These are phyloP conservation scores for Smittia aterrima DNA, from an alignment of 2,888 invertebrate genomes.

Conservation along the genomic window DNA sequence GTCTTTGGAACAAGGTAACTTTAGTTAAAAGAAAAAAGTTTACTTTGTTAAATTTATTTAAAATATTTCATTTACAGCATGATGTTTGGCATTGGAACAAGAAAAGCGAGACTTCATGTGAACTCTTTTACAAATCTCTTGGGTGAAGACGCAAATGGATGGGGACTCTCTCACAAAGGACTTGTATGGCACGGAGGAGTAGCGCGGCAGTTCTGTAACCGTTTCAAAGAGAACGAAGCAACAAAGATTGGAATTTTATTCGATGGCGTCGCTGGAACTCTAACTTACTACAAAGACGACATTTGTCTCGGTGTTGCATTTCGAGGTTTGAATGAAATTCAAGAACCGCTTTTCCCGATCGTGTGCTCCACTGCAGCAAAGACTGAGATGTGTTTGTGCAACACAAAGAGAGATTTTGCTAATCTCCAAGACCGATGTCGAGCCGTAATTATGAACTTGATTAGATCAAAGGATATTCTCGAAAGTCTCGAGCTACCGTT, in stretches of 20 bases:
- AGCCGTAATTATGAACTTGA: constrained; percentile 60
- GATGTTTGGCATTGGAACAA: constrained; percentile 71
- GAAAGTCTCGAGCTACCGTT: constrained; percentile 60
- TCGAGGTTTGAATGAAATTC: constrained; percentile 61
- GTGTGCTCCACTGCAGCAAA: constrained; percentile 72
- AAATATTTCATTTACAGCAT: constrained; percentile 53
- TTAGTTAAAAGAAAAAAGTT: background rate
- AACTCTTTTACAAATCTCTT: constrained; percentile 68
- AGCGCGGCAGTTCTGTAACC: constrained; percentile 63
- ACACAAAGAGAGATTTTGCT: constrained; percentile 62
- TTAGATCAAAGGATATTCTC: constrained; percentile 56
- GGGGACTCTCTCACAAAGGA: constrained; percentile 74
- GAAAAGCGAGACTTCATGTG: constrained; percentile 60
- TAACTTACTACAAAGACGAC: constrained; percentile 71
- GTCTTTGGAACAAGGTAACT: constrained; percentile 63
- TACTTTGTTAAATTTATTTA: background rate
- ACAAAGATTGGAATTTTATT: constrained; percentile 67
- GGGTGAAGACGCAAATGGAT: constrained; percentile 68
- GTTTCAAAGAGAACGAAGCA: constrained; percentile 67
- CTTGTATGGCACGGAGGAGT: constrained; percentile 66
- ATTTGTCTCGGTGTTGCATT: constrained; percentile 69
- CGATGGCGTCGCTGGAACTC: constrained; percentile 66
- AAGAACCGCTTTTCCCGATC: constrained; percentile 65
- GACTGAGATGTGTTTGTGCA: constrained; percentile 67
- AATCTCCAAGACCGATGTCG: constrained; percentile 68